Evolutionary conservation across 1,140 invertebrate genomes (phyloP).

Genomic region (Nasonia longicornis): DNA sequence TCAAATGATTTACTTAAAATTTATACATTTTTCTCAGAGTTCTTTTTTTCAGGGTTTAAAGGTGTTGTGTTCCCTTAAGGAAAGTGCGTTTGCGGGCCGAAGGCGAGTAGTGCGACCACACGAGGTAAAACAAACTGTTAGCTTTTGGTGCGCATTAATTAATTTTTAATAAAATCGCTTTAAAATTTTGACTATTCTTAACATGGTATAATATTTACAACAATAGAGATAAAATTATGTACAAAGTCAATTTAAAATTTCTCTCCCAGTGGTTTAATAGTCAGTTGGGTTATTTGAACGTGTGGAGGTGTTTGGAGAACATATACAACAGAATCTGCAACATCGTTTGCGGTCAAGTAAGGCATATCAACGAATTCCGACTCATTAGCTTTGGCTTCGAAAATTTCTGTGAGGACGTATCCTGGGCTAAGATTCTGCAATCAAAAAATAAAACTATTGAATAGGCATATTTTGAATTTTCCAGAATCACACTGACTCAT

Average conservation of each 20-base stretch:
- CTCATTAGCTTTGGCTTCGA: constrained; percentile 48
- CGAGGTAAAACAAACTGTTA: no score
- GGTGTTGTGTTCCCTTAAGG: no score
- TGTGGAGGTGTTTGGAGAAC: constrained; percentile 58
- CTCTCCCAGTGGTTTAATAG: constrained; percentile 63
- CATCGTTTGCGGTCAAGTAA: constrained; percentile 56
- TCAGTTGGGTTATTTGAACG: constrained; percentile 65
- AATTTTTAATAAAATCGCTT: no score
- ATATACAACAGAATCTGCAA: constrained; percentile 59
- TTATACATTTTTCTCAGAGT: no score
- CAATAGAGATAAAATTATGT: not conserved
- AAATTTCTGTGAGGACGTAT: constrained; percentile 48
- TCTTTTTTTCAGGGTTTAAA: no score
- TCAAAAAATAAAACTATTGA: constrained; percentile 16
- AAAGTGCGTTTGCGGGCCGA: no score
- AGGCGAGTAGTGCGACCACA: no score
- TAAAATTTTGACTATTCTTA: no score
- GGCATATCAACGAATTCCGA: constrained; percentile 28
- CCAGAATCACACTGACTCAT: not conserved
- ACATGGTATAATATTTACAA: no score
- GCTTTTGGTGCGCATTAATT: no score
- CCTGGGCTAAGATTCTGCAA: constrained; percentile 57
- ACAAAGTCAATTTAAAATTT: constrained; percentile 4
- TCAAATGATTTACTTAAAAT: no score
- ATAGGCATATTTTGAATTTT: not conserved